Percentiles rank a stretch among this genome's conserved stretches.
Evolutionary conservation across 2,113 vertebrate genomes (phyloP).

Genomic region (Lophius piscatorius): DNA sequence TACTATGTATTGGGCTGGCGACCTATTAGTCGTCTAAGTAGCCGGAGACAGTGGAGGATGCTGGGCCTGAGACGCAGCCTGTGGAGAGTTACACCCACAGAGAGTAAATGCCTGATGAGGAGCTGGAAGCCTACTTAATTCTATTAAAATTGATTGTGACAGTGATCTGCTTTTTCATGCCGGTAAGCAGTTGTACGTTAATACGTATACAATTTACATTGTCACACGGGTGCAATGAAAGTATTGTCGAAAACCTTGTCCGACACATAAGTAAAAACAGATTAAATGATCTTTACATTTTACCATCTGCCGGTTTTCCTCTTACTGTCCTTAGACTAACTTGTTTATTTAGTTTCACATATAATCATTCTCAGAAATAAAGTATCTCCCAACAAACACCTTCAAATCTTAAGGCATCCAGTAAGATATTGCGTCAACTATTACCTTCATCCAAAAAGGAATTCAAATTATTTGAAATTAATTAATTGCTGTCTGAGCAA

Average conservation of each 20-base stretch:
- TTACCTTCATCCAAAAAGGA: too few relatives aligned
- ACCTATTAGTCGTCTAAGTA: conserved; percentile 45
- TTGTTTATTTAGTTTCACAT: too few relatives aligned
- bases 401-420: too few relatives aligned
- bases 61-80: conserved; percentile 5
- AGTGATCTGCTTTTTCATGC: conserved; percentile 53
- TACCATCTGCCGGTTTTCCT: too few relatives aligned
- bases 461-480: too few relatives aligned
- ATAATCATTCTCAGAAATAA: too few relatives aligned
- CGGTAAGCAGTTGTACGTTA: conserved; percentile 49
- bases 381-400: too few relatives aligned
- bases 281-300: too few relatives aligned
- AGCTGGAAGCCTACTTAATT: conserved; percentile 54
- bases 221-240: neutral
- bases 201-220: conserved; percentile 5
- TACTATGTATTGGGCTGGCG: conserved; percentile 29
- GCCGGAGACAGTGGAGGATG: conserved; percentile 18
- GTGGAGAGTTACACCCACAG: conserved; percentile 30
- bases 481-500: too few relatives aligned
- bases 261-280: too few relatives aligned
- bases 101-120: conserved; percentile 44
- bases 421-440: too few relatives aligned
- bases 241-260: neutral
- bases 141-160: conserved; percentile 62
- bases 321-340: too few relatives aligned